phyloP scores from a whole-genome alignment of 2,888 invertebrate genomes.

The Patella ulyssiponensis region DNA sequence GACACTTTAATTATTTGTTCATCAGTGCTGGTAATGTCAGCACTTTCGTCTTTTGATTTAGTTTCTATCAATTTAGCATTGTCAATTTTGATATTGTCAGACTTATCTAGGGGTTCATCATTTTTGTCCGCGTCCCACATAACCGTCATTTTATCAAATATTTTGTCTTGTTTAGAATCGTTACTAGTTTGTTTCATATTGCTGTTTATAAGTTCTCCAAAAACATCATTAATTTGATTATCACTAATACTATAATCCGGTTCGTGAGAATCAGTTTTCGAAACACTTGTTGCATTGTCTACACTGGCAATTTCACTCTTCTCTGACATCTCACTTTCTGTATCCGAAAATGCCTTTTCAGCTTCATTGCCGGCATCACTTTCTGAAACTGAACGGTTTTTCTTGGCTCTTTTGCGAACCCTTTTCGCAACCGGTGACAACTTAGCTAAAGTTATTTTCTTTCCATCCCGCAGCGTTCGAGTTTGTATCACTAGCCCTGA shows the following conservation, averaged over 20 bases:
- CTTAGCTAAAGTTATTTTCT: neutral
- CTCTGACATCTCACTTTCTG: neutral
- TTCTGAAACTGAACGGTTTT: neutral
- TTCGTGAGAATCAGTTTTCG: constrained; percentile 10
- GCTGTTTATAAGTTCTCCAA: neutral
- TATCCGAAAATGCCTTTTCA: neutral
- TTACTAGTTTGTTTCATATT: neutral
- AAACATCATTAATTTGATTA: constrained; percentile 1
- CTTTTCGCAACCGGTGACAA: neutral
- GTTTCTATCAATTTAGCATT: neutral
- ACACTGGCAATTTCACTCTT: neutral
- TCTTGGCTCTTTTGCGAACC: neutral
- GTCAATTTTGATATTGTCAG: constrained; percentile 11
- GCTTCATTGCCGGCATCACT: neutral
- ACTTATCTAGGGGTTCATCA: neutral
- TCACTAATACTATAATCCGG: constrained; percentile 15
- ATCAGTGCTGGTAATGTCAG: neutral
- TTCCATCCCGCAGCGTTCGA: neutral
- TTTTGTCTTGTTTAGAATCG: neutral
- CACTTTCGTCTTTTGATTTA: neutral
- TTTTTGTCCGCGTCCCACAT: neutral
- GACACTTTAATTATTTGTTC: neutral
- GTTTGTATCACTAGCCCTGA: constrained; percentile 20
- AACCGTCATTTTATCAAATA: neutral
- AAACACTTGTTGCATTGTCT: constrained; percentile 8